Evolutionary conservation across 2,113 vertebrate species (phyloP), one percentile per base, ranked within the genome.

Genomic region (Agelaius tricolor): DNA sequence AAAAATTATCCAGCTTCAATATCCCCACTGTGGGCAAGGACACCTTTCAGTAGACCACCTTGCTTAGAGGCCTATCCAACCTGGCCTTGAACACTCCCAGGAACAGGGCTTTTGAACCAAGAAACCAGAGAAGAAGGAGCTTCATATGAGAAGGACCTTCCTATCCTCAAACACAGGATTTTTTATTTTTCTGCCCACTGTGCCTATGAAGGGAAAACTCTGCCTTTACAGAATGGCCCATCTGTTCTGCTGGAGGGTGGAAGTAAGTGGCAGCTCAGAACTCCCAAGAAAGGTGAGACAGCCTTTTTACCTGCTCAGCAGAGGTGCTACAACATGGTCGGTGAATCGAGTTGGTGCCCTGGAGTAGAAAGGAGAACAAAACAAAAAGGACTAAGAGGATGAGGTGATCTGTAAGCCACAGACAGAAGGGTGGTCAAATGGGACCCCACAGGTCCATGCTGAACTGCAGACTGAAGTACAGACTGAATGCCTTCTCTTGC

Each of bases 41-140:
- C 20, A 47, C 1, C 8, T 62, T 49, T 62, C 28, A 54, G 9
- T 6, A 69, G n/a, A 27, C 4, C n/a, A 31, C 2, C 0, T 7
- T 68, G 14, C 12, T 55, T n/a, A 15, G n/a, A 69, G 17, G 3
- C 41, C 11, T 37, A 28, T 46, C 37, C 39, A 69, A 2, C 12
- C 26, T 62, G 41, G 17, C n/a, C 71, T 31, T 76, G 55, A 62
- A 23, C 14, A 27, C 16, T 68, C 11, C 6, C 24, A 43, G 41
- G 17, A 22, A 19, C 0, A 0, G 14, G 21, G 12, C 11, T 41
- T 35, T 26, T 90, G 41, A 72, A 67, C 16, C 15, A 74, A 81
- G 57, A 68, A 92, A 73, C 6, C 11, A 22, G 41, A 41, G 37
- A 47, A 66, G 27, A 55, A 67, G 20, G 7, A 75, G 10, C 7